Evolutionary conservation across 2,888 invertebrate species (phyloP), one percentile per base, ranked within the genome.

Genomic region (Allygus modestus): DNA sequence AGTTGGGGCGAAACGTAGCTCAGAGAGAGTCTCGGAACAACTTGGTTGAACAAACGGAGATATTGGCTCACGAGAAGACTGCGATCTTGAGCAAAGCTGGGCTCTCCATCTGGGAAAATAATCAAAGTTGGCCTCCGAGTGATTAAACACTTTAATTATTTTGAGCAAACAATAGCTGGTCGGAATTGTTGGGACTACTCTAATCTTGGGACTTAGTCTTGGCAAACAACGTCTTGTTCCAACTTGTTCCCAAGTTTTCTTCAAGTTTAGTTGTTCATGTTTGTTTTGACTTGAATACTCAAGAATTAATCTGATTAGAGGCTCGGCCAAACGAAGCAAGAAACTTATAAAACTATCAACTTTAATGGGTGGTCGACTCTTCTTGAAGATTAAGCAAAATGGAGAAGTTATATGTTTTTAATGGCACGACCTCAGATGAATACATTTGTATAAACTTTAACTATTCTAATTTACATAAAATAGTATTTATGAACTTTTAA

Each of bases 61-160:
- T 79, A 79, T 79, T 79, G 79, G 58, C 77, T 23, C 43, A 2
- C 23, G 43, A 77, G 71, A 37, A 37, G 20, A 23, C 46, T 23
- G 20, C 46, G 37, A 79, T 79, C 79, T 79, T 58, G 31, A 37
- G 79, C 37, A 33, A 51, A 79, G 79, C 51, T 31, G 37, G 37
- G 79, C 46, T 58, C 79, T 79, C 58, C 51, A 58, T 58, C 79
- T 54, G 58, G n/a, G 33, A 58, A 79, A 79, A 79, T 58, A 79
- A 79, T 79, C 83, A 75, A 83, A 83, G 75, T 83, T 83, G n/a
- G 61, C 54, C 54, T 73, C 58, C 23, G 17, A 58, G 61, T 37
- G 83, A 83, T 83, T 83, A 83, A 83, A 83, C 83, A 83, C 83
- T 83, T 83, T 83, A 83, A 83, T 83, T 83, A 83, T 83, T 83